A percentile compares a stretch with the other conserved stretches of the same genome.
These are phyloP conservation scores for Crenichthys baileyi DNA, from an alignment of 2,797 vertebrate species.

Conservation along the genomic window DNA sequence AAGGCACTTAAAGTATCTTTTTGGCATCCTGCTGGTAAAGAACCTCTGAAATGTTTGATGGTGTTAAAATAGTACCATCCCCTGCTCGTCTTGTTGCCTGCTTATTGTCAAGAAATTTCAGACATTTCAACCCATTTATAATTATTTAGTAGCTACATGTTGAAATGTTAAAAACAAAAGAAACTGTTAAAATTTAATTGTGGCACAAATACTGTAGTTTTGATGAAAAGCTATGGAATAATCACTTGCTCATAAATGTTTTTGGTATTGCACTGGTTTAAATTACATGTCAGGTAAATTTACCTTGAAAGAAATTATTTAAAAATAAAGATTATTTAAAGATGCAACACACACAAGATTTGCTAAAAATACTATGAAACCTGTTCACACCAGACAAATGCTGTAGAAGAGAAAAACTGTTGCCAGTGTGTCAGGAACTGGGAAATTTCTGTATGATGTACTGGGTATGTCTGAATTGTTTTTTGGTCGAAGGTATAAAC, in stretches of 20 bases:
- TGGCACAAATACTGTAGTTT: too few relatives aligned
- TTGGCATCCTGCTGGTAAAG: slow-evolving; percentile 44
- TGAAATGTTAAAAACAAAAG: background rate
- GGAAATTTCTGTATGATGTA: background rate
- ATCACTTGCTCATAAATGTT: background rate
- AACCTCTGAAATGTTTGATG: slow-evolving; percentile 57
- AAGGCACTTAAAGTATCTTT: slow-evolving; percentile 19
- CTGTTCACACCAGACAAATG: background rate
- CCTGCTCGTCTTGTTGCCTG: slow-evolving; percentile 30
- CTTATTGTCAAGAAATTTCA: slow-evolving; percentile 1
- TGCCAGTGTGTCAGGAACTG: background rate
- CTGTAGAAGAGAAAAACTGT: background rate
- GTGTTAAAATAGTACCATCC: slow-evolving; percentile 57
- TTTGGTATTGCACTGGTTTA: background rate
- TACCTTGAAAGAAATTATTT: background rate
- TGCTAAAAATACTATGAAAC: background rate
- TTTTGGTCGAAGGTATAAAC: background rate
- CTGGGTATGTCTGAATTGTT: background rate
- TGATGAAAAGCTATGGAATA: background rate
- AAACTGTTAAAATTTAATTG: background rate
- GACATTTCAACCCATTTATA: background rate
- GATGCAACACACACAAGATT: background rate
- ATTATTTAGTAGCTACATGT: background rate
- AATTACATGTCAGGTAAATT: background rate
- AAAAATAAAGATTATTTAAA: background rate